Base-by-base conservation (phyloP, 2,113 vertebrate genomes). In the Micromys minutus region DNA sequence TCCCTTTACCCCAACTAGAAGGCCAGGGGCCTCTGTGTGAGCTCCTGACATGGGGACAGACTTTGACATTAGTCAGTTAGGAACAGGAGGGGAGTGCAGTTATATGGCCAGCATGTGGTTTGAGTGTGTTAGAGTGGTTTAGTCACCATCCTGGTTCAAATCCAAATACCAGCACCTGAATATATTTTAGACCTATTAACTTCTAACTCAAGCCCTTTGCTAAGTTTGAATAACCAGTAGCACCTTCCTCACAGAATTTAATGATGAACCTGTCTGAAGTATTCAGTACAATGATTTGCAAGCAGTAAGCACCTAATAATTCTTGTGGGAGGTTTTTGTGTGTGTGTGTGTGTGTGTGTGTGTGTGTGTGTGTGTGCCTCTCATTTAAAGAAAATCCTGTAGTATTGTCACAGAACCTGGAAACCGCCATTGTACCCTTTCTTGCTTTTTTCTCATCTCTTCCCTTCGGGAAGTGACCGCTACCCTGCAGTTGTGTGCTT, bases 121-220 rank as follows among this genome's bases (percentile, higher is more conserved):
- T 11, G 34, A 71, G 42, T 52, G 11, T 52, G 65, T n/a, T 36
- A 29, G 42, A 55, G 34, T 50, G 15, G 1, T 69, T 94, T 83
- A 87, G 17, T 79, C 89, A 90, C 61, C 29, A 71, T 67, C 31
- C 26, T 94, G 55, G 12, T 42, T 94, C 90, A 94, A 80, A 93
- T 87, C 57, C 50, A 39, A 90, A 52, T 6, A 72, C 77, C 94
- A 91, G 80, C 29, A 91, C n/a, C 74, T 91, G 83, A 80, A 74
- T 91, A 34, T 91, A 50, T 84, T 93, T 92, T 89, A 50, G 65
- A 85, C 31, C 55, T 34, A 9, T 61, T 90, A 95, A 72, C 11
- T 9, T 79, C 81, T 94, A 22, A 72, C 65, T 93, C 50, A 83
- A 21, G 55, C 77, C 57, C 67, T 72, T 79, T 89, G 7, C 83